These are phyloP conservation scores for Terrapene triunguis DNA, from an alignment of 2,113 vertebrate genomes.

Conservation along the genomic window DNA sequence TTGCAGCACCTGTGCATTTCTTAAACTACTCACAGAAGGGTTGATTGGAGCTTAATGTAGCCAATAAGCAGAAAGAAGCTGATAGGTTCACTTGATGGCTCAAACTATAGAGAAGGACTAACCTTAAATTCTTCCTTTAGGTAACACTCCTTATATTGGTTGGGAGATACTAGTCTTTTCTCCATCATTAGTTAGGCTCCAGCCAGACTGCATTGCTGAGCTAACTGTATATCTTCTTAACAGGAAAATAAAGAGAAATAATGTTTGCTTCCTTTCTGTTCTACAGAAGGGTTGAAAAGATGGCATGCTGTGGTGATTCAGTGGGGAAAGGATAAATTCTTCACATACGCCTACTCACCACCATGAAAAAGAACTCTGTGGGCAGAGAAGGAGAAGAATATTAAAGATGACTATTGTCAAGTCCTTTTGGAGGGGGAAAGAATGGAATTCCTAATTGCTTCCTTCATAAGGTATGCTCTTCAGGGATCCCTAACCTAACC, in stretches of 20 bases:
- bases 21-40: fast-evolving
- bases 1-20: neutral
- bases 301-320: conserved; percentile 76
- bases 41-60: fast-evolving
- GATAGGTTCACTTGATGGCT: neutral
- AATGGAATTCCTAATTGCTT: neutral
- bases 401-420: conserved; percentile 65
- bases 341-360: conserved; percentile 71
- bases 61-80: neutral
- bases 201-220: fast-evolving
- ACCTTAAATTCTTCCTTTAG: too few species aligned
- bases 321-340: conserved; percentile 76
- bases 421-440: conserved; percentile 21
- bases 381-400: conserved; percentile 74
- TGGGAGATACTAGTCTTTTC: fast-evolving
- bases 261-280: conserved; percentile 41
- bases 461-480: fast-evolving
- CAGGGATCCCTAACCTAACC: neutral
- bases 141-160: fast-evolving
- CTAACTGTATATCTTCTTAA: neutral
- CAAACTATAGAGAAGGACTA: neutral
- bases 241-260: conserved; percentile 40
- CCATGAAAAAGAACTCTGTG: conserved; percentile 74
- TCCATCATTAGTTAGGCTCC: neutral
- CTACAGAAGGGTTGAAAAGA: conserved; percentile 73